Evolutionary conservation across 2,888 invertebrate species (phyloP), one percentile per base, ranked within the genome.

Genomic region (Conistra vaccinii): DNA sequence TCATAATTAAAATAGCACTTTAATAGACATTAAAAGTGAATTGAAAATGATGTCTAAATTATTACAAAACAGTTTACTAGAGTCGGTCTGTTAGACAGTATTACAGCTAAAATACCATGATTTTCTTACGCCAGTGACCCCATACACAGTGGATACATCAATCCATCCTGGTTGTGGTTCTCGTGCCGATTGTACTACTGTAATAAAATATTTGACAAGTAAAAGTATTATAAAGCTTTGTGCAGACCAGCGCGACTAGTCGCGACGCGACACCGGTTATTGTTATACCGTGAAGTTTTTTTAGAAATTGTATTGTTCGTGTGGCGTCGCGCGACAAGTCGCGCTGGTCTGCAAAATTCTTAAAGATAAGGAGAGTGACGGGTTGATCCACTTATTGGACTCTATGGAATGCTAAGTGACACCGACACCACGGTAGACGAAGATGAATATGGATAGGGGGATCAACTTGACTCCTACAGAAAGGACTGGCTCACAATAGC

Each of bases 121-220:
- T 58, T 6, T 35, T 60, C 77, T 77, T 69, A 77, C 77, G 23
- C 78, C 69, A n/a, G 69, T 58, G 1, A 45, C 51, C 5, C 77
- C 78, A 39, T 60, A 69, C 1, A 77, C 1, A 45, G 0, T 35
- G 4, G 78, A 77, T 26, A 9, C 9, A 60, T 77, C 77, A 4
- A 65, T 14, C 77, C 78, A 77, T 4, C 58, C 78, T 29, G 77
- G 77, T 5, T 51, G 32, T 5, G 77, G 77, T 58, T 77, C 77
- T 23, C 20, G 39, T 14, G 12, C 9, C 35, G 77, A 57, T 39
- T 55, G 1, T 0, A 69, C 10, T 0, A 77, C 77, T 77, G 58
- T 3, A 77, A 77, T 26, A 65, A 42, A 76, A 32, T 1, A 42
- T 20, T 20, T 20, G 7, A 6, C 1, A 20, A 20, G 9, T 69